Conservation (phyloP, 2,888 invertebrate genomes). For the Augiades crinisus region DNA sequence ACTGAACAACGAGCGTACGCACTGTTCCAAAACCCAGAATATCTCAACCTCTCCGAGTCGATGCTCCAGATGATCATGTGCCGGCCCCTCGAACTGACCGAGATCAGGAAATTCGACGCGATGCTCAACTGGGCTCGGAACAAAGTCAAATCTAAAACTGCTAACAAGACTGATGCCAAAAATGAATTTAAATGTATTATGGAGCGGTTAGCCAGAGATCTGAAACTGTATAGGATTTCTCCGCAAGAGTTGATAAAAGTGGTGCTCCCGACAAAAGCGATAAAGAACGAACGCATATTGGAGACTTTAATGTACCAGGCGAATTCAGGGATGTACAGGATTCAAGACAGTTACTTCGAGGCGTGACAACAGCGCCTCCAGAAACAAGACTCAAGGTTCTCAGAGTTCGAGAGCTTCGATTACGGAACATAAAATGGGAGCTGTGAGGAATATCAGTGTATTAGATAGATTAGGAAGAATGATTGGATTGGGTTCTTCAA, state of each 20-base stretch:
- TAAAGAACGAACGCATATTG: conserved; percentile 94
- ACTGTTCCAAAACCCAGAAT: conserved; percentile 91
- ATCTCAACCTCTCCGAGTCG: conserved; percentile 93
- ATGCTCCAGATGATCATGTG: conserved; percentile 98
- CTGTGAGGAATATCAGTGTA: conserved; percentile 78
- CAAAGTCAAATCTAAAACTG: conserved; percentile 89
- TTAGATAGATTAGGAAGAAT: conserved; percentile 71
- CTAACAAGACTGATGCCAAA: conserved; percentile 90
- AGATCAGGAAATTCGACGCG: conserved; percentile 95
- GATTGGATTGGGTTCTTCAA: conserved; percentile 64
- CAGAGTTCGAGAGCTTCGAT: conserved; percentile 91
- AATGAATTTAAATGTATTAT: conserved; percentile 96
- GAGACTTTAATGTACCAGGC: conserved; percentile 97
- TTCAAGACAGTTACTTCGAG: conserved; percentile 93
- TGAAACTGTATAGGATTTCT: conserved; percentile 94
- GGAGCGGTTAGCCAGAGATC: conserved; percentile 93
- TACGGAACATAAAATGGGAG: conserved; percentile 83
- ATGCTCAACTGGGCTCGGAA: conserved; percentile 95
- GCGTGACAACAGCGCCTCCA: conserved; percentile 93
- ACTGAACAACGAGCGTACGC: conserved; percentile 93
- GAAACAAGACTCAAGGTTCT: conserved; percentile 93
- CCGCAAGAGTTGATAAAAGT: conserved; percentile 96
- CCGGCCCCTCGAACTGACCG: conserved; percentile 93
- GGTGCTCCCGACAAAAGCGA: conserved; percentile 95
- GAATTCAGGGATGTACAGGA: conserved; percentile 95